A percentile compares a stretch with the other conserved stretches of the same genome.
Conservation (phyloP, 2,113 vertebrate genomes). For the Istiophorus platypterus region DNA sequence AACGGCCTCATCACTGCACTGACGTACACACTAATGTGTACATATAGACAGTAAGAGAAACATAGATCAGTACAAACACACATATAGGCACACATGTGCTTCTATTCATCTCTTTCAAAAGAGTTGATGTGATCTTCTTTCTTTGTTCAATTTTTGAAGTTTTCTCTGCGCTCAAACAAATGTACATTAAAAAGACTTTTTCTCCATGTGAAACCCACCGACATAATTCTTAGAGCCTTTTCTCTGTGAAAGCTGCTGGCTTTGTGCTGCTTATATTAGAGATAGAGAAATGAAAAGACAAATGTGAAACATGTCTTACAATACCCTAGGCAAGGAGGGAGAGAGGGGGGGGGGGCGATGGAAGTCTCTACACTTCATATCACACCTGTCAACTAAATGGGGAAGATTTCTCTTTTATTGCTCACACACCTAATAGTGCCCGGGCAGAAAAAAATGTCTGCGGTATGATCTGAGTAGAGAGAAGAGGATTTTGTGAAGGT, state of each 20-base stretch:
- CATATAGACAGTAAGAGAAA: not conserved
- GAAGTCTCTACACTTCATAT: slow-evolving; percentile 39
- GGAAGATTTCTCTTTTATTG: slow-evolving; percentile 55
- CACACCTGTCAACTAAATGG: slow-evolving; percentile 49
- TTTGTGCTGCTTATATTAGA: slow-evolving; percentile 33
- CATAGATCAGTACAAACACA: not conserved
- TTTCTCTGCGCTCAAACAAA: slow-evolving; percentile 15
- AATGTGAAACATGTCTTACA: slow-evolving; percentile 37
- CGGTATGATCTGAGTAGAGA: slow-evolving; percentile 44
- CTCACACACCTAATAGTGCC: slow-evolving; percentile 17
- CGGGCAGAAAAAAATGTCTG: slow-evolving; percentile 45
- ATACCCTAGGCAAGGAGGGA: slow-evolving; percentile 32
- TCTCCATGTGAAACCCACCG: slow-evolving; percentile 4
- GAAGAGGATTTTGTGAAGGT: slow-evolving; percentile 32
- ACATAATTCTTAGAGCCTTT: slow-evolving; percentile 2
- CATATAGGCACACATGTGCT: not conserved
- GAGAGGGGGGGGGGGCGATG: slow-evolving; percentile 4
- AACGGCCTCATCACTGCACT: not conserved
- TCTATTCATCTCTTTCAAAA: not conserved
- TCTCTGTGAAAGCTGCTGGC: slow-evolving; percentile 10
- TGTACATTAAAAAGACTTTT: not conserved
- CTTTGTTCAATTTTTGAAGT: not conserved
- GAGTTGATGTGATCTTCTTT: not conserved
- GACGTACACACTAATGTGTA: not conserved
- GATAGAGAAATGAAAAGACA: slow-evolving; percentile 43